Evolutionary conservation across 2,113 vertebrate genomes (phyloP), one percentile per base, ranked within the genome.

Genomic region (Erpornis zantholeuca): DNA sequence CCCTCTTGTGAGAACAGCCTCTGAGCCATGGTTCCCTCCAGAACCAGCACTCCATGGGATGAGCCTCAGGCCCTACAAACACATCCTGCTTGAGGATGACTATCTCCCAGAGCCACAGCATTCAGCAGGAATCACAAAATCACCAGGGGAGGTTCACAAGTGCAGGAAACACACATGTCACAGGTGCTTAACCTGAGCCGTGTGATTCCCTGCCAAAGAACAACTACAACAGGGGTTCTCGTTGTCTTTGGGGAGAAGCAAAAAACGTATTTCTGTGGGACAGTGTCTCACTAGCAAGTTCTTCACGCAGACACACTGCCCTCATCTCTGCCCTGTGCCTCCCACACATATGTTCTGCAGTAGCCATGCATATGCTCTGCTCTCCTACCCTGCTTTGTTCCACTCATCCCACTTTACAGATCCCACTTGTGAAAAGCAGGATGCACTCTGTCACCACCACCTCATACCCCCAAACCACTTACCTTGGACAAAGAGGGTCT

Each of bases 331-430:
- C 45, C 70, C 38, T 33, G 3, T n/a, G 25, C 19, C 25, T 20
- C 23, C 21, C 42, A 42, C 1, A 1, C 4, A 0, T 0, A 1
- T 50, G 24, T 14, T 38, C 22, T 45, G 20, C 33, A 66, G 29
- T 8, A 36, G 33, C 65, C 45, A 66, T 24, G 18, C 28, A 18
- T 2, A 20, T 0, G 0, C 13, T 57, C 60, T 54, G 35, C 21
- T 90, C 20, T 18, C 4, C 2, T 4, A 1, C 3, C 0, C 15
- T 47, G 27, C 56, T 44, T 49, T 20, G 7, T 19, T 80, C 35
- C 42, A 15, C 18, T 42, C 12, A 1, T 44, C 3, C 54, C 42
- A 25, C 28, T 10, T 8, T 24, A 6, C 4, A 11, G n/a, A 45
- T 23, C 38, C 44, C 7, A 4, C 38, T 19, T 4, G 1, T 4